A percentile compares a stretch with the other conserved stretches of the same genome.
phyloP scores from a whole-genome alignment of 2,113 vertebrate genomes.

The Pungitius pungitius region DNA sequence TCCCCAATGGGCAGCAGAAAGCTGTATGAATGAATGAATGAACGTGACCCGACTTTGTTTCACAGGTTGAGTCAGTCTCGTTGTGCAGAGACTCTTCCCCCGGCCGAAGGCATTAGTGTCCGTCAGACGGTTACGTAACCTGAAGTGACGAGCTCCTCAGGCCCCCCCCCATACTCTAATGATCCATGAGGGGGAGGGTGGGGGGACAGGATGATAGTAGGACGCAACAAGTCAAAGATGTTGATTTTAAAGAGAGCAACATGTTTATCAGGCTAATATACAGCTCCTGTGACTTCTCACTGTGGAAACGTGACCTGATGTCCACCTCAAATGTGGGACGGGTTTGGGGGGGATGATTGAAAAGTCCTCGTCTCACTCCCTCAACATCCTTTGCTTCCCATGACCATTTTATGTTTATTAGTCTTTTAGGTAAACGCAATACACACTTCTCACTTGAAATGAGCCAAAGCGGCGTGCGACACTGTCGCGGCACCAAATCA shows the following conservation, averaged over 20 bases:
- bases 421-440: neutral
- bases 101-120: conserved; percentile 27
- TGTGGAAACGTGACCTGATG: neutral
- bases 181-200: conserved; percentile 17
- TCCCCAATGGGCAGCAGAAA: neutral
- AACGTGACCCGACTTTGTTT: conserved; percentile 15
- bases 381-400: neutral
- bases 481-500: neutral
- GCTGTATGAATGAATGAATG: conserved; percentile 4
- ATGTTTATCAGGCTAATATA: neutral
- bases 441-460: neutral
- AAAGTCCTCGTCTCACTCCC: neutral
- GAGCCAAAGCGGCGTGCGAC: neutral
- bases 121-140: conserved; percentile 48
- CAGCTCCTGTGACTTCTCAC: neutral
- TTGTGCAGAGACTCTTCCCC: conserved; percentile 26
- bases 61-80: conserved; percentile 40
- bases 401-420: neutral
- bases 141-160: conserved; percentile 30
- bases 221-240: conserved; percentile 9
- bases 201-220: neutral
- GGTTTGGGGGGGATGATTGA: neutral
- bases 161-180: conserved; percentile 30
- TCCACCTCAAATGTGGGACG: neutral
- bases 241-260: neutral